A percentile compares a stretch with the other conserved stretches of the same genome.
phyloP scores from a whole-genome alignment of 2,888 invertebrate species.

The Chaetoderma sp. region DNA sequence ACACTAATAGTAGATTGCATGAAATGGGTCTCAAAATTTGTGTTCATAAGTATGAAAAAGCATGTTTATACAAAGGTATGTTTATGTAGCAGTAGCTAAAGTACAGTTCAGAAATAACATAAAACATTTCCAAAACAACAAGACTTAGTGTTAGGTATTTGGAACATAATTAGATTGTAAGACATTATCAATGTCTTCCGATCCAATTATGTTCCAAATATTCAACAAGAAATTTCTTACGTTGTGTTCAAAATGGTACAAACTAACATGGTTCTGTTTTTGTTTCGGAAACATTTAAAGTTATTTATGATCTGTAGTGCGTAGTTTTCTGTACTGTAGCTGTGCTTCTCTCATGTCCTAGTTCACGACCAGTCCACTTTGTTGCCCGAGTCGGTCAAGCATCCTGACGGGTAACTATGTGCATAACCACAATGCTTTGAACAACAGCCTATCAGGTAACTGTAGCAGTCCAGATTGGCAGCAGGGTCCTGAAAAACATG shows the following conservation, averaged over 20 bases:
- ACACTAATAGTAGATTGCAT: neutral
- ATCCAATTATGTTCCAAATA: too few species aligned
- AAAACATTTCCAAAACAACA: neutral
- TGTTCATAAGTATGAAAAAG: neutral
- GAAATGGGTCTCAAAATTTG: neutral
- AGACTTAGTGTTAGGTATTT: too few species aligned
- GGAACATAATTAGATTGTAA: too few species aligned
- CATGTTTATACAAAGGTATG: neutral
- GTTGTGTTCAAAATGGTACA: too few species aligned
- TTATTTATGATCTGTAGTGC: too few species aligned
- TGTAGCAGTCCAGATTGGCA: slow-evolving; percentile 82
- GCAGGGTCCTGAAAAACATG: slow-evolving; percentile 74
- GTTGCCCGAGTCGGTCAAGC: slow-evolving; percentile 91
- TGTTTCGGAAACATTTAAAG: too few species aligned
- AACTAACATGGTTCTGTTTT: too few species aligned
- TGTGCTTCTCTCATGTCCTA: too few species aligned
- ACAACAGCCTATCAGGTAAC: slow-evolving; percentile 84
- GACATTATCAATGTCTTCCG: too few species aligned
- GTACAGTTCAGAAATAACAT: too few species aligned
- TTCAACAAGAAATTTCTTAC: too few species aligned
- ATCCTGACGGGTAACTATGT: slow-evolving; percentile 86
- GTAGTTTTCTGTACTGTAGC: too few species aligned
- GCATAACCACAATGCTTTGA: slow-evolving; percentile 83
- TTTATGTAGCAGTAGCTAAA: neutral
- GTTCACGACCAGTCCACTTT: slow-evolving; percentile 88